Evolutionary conservation across 2,888 invertebrate species (phyloP), one percentile per base, ranked within the genome.

Genomic region (Troglohyphantes excavatus): DNA sequence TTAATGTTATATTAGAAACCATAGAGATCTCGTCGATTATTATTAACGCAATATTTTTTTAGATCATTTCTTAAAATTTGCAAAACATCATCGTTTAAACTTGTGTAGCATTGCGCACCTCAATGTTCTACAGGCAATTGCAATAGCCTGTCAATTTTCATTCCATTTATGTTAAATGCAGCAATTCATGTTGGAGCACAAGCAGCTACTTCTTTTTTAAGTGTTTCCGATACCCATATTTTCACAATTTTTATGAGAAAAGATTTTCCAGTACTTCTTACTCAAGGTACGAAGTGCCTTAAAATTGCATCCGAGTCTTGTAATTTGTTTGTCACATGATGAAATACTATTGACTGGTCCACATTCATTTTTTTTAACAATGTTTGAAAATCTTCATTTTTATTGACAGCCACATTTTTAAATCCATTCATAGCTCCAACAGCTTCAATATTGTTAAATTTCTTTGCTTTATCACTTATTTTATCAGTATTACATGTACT

Each of bases 101-200:
- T 21, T n/a, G 9, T 63, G 33, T 78, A 78, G 11, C 17, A 27
- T 39, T 6, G 63, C 2, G 1, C 23, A 17, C 46, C 67, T 21
- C 46, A 67, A 53, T 81, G 81, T 26, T 81, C 67, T 61, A 81
- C 29, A n/a, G 81, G 81, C 46, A 81, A 68, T 27, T 67, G 65
- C 26, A 81, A 26, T 21, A 81, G n/a, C 19, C 26, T 29, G 67
- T 67, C 43, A 43, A 67, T 2, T 23, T 67, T 81, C 26, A 81
- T 23, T 6, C 81, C 81, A 43, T 27, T 46, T 17, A 81, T 26
- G 26, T 81, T 81, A 23, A 68, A 81, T 67, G 46, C 68, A 23
- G 81, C 81, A n/a, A 81, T 67, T 7, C 67, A 63, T 23, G 65
- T 79, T 5, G 79, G 79, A 13, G 76, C 61, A 59, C 29, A 23